These are phyloP conservation scores for Cryptomyrus ogoouensis DNA, from an alignment of 2,113 vertebrate genomes.

Conservation along the genomic window DNA sequence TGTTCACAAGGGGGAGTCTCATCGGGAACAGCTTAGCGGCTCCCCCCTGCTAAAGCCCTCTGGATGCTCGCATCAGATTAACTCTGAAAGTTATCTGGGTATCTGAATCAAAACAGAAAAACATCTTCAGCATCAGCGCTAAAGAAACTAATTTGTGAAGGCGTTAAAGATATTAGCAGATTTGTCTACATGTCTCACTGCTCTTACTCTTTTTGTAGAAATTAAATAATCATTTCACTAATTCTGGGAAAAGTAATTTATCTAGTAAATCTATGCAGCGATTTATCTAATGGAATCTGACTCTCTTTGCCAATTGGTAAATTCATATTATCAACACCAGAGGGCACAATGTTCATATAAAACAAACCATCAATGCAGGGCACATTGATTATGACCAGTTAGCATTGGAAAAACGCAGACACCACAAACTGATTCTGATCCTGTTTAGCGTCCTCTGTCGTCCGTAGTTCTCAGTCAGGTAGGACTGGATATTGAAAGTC, in stretches of 20 bases:
- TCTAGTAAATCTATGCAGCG: background rate
- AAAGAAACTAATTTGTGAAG: background rate
- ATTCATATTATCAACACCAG: slow-evolving; percentile 2
- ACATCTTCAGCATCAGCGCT: background rate
- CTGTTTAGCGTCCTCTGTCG: background rate
- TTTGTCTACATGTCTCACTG: background rate
- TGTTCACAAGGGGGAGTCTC: background rate
- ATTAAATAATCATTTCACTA: background rate
- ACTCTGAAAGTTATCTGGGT: background rate
- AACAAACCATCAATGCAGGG: background rate
- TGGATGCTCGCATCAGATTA: background rate
- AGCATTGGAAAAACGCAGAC: background rate
- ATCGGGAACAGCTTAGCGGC: background rate
- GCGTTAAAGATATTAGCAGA: background rate
- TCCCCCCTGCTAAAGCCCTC: background rate
- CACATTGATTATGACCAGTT: background rate
- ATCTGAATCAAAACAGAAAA: background rate
- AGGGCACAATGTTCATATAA: slow-evolving; percentile 17
- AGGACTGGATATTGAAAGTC: background rate
- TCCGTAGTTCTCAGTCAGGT: background rate
- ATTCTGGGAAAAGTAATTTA: background rate
- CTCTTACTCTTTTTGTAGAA: background rate
- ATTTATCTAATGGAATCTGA: background rate
- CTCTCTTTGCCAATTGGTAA: background rate
- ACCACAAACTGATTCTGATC: background rate